Evolutionary conservation across 2,113 vertebrate species (phyloP).

Genomic region (Brachyhypopomus occidentalis): DNA sequence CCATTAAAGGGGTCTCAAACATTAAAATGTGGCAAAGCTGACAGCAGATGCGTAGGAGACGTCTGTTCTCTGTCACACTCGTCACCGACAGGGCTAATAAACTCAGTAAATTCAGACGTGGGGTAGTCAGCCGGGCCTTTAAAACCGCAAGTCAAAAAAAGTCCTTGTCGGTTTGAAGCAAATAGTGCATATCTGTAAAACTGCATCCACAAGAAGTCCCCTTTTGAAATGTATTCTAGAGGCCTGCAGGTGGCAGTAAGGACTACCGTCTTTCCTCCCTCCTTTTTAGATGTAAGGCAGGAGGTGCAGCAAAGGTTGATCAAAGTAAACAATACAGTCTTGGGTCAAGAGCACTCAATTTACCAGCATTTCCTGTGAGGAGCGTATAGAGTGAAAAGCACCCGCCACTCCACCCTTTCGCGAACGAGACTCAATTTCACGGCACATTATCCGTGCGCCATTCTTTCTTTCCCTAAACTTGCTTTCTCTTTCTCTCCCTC

Average conservation of each 20-base stretch:
- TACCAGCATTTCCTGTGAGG: constrained; percentile 48
- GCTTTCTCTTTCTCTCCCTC: constrained; percentile 28
- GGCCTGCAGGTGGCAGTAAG: constrained; percentile 1
- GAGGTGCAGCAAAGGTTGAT: constrained; percentile 37
- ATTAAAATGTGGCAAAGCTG: not conserved
- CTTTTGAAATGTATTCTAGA: constrained; percentile 26
- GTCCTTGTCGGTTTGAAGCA: too few species aligned
- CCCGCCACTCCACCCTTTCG: constrained; percentile 24
- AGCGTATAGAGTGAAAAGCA: constrained; percentile 54
- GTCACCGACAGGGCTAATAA: too few species aligned
- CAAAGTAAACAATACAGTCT: constrained; percentile 46
- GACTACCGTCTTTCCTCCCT: constrained; percentile 18
- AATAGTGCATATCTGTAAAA: too few species aligned
- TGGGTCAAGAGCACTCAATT: constrained; percentile 47
- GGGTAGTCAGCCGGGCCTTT: too few species aligned
- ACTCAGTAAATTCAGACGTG: too few species aligned
- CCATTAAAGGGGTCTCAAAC: not conserved
- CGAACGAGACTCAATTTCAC: constrained; percentile 54
- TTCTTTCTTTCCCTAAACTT: constrained; percentile 49
- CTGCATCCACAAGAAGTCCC: constrained; percentile 20
- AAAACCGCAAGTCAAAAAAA: constrained; percentile 10
- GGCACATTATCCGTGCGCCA: constrained; percentile 56
- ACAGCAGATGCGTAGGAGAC: too few species aligned
- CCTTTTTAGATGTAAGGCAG: constrained; percentile 21
- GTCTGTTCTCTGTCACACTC: too few species aligned